phyloP scores from a whole-genome alignment of 2,888 invertebrate species.

The Myopa testacea region DNA sequence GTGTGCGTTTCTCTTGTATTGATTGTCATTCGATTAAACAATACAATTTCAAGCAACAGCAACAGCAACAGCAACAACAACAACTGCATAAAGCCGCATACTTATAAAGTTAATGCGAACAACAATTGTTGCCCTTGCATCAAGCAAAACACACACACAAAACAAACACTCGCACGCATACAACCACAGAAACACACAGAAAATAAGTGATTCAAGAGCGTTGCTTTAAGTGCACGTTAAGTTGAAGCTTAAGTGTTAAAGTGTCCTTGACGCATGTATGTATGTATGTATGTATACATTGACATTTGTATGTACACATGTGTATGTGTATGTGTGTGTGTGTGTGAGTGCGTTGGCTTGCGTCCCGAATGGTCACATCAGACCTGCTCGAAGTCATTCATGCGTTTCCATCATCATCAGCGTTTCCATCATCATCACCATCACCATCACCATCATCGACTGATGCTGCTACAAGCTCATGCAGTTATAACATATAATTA shows the following conservation, averaged over 20 bases:
- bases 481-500: too few relatives aligned
- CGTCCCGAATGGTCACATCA: background rate
- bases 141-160: constrained; percentile 4
- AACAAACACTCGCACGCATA: background rate
- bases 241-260: constrained; percentile 1
- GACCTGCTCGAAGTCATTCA: background rate
- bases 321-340: background rate
- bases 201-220: background rate
- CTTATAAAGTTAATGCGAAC: constrained; percentile 9
- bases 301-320: too few relatives aligned
- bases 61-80: background rate
- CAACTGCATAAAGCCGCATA: background rate
- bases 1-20: background rate
- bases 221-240: background rate
- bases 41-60: background rate
- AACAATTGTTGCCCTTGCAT: background rate
- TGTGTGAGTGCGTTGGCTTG: background rate
- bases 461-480: too few relatives aligned
- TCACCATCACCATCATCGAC: too few relatives aligned
- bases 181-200: constrained; percentile 2
- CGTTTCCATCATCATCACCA: too few relatives aligned
- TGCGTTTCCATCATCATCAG: background rate
- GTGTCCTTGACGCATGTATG: constrained; percentile 13
- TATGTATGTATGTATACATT: background rate
- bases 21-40: constrained; percentile 19